Percentiles rank a stretch among this genome's conserved stretches.
Evolutionary conservation across 2,888 invertebrate genomes (phyloP).

Genomic region (Eumacrocentrus americanus): DNA sequence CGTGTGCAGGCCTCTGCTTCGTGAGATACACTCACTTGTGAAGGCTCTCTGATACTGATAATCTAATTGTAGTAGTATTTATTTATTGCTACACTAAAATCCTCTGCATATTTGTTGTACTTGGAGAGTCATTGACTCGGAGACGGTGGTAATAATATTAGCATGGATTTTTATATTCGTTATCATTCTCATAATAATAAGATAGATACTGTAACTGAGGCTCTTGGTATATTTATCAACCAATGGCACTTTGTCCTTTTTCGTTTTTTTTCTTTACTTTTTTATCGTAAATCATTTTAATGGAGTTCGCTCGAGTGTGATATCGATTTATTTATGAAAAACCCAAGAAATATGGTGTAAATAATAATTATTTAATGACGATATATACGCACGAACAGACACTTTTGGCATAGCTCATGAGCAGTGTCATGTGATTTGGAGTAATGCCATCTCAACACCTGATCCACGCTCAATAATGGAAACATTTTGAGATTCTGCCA

Average conservation of each 20-base stretch:
- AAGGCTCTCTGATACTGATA: no score
- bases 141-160: conserved; percentile 34
- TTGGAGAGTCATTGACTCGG: conserved; percentile 34
- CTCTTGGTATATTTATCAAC: no score
- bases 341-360: not conserved
- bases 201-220: not conserved
- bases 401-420: conserved; percentile 14
- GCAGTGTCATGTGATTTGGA: conserved; percentile 46
- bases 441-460: conserved; percentile 44
- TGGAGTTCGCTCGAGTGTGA: no score
- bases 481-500: conserved; percentile 18
- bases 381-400: not conserved
- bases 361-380: not conserved
- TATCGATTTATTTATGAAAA: not conserved
- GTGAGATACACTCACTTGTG: no score
- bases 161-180: not conserved
- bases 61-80: no score
- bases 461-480: conserved; percentile 17
- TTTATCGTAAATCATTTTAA: no score
- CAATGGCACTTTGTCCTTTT: not conserved
- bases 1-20: no score
- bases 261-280: not conserved
- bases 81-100: not conserved
- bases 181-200: not conserved
- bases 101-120: conserved; percentile 25